Conservation (phyloP, 2,797 vertebrate species). For the Macropodus opercularis region DNA sequence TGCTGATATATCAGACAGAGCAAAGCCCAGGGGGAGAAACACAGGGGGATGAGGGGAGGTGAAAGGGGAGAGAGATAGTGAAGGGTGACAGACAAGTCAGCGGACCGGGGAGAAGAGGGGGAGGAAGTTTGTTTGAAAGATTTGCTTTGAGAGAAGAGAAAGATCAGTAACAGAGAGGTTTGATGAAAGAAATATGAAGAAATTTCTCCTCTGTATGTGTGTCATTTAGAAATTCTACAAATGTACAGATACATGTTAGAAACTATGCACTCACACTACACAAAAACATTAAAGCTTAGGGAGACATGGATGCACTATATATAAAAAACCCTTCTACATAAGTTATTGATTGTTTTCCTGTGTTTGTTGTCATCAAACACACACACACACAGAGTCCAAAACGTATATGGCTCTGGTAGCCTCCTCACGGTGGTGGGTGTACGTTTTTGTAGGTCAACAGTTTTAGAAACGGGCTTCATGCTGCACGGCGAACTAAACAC, state of each 20-base stretch:
- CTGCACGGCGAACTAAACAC: slow-evolving; percentile 71
- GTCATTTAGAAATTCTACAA: slow-evolving; percentile 36
- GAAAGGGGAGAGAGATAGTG: slow-evolving; percentile 30
- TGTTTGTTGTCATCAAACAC: slow-evolving; percentile 14
- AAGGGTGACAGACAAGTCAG: slow-evolving; percentile 52
- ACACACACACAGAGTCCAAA: slow-evolving; percentile 16
- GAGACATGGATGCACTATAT: slow-evolving; percentile 23
- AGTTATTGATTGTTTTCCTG: slow-evolving; percentile 23
- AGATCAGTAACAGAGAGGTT: slow-evolving; percentile 12
- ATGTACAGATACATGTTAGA: slow-evolving; percentile 12
- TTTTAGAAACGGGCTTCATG: slow-evolving; percentile 75
- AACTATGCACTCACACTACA: slow-evolving; percentile 9
- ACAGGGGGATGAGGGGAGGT: slow-evolving; percentile 19
- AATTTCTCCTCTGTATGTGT: too few species aligned
- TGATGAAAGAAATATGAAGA: not conserved
- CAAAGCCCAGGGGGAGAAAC: slow-evolving; percentile 44
- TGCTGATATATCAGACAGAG: slow-evolving; percentile 65
- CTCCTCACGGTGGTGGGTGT: slow-evolving; percentile 65
- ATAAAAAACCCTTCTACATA: slow-evolving; percentile 22
- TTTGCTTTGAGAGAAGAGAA: not conserved
- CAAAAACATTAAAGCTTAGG: slow-evolving; percentile 2
- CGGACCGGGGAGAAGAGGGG: slow-evolving; percentile 21
- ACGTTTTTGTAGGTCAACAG: slow-evolving; percentile 76
- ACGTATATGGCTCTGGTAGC: slow-evolving; percentile 42
- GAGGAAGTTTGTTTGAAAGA: slow-evolving; percentile 10